phyloP scores from a whole-genome alignment of 2,888 invertebrate species.

The Strigamia transsilvanica region DNA sequence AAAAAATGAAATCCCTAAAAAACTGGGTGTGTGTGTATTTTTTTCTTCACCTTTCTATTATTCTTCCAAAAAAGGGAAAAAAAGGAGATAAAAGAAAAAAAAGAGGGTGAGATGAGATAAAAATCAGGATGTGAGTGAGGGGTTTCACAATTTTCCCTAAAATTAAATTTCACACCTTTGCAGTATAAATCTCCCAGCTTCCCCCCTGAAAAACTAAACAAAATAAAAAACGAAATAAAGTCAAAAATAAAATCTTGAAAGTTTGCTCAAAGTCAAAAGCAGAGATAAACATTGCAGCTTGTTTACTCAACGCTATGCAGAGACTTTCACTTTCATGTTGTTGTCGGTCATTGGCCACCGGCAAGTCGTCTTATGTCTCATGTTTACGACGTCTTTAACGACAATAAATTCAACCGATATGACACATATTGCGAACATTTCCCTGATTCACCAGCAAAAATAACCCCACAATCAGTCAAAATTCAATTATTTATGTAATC shows the following conservation, averaged over 20 bases:
- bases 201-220: background rate
- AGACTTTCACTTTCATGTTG: background rate
- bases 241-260: background rate
- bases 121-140: slow-evolving; percentile 9
- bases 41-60: no score
- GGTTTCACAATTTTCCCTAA: background rate
- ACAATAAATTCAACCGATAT: slow-evolving; percentile 8
- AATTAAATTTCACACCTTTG: background rate
- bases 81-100: background rate
- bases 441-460: background rate
- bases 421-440: background rate
- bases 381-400: slow-evolving; percentile 10
- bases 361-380: slow-evolving; percentile 9
- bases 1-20: no score
- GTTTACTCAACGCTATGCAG: background rate
- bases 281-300: slow-evolving; percentile 14
- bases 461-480: slow-evolving; percentile 2
- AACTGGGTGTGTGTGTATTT: background rate
- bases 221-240: no score
- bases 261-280: background rate
- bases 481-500: slow-evolving; percentile 7
- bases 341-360: slow-evolving; percentile 7
- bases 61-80: no score
- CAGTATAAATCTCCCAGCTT: background rate
- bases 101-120: background rate